Conservation (phyloP, 2,888 invertebrate genomes). For the Aphidoletes aphidimyza region DNA sequence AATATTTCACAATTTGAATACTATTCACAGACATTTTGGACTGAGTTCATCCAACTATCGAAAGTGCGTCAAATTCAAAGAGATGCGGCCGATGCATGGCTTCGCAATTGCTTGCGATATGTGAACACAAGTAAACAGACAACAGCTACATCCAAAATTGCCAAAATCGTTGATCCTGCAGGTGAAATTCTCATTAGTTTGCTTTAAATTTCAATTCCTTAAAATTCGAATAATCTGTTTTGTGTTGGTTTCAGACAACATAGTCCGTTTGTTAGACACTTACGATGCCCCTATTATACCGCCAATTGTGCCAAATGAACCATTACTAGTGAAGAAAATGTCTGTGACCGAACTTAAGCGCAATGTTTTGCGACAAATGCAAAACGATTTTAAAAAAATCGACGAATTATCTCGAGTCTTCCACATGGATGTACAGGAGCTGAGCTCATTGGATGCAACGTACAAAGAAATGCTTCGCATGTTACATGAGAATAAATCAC, state of each 20-base stretch:
- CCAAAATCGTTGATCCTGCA: conserved; percentile 39
- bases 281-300: conserved; percentile 73
- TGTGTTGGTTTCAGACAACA: conserved; percentile 59
- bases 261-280: conserved; percentile 70
- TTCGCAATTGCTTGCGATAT: conserved; percentile 68
- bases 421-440: conserved; percentile 72
- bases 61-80: conserved; percentile 69
- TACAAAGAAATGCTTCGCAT: conserved; percentile 68
- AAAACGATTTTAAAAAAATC: conserved; percentile 64
- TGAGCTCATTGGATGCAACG: conserved; percentile 74
- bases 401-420: conserved; percentile 70
- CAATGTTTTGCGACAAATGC: conserved; percentile 62
- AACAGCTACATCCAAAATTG: background rate
- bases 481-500: conserved; percentile 58
- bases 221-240: background rate
- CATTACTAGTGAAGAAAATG: conserved; percentile 63
- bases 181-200: background rate
- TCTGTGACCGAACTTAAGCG: conserved; percentile 60
- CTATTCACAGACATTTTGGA: conserved; percentile 75
- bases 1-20: too few species aligned
- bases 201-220: background rate
- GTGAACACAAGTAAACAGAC: conserved; percentile 56
- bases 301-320: conserved; percentile 68
- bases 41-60: conserved; percentile 74
- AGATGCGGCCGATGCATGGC: conserved; percentile 70